Evolutionary conservation across 2,113 vertebrate genomes (phyloP), one percentile per base, ranked within the genome.

Genomic region (Aegotheles bennettii): DNA sequence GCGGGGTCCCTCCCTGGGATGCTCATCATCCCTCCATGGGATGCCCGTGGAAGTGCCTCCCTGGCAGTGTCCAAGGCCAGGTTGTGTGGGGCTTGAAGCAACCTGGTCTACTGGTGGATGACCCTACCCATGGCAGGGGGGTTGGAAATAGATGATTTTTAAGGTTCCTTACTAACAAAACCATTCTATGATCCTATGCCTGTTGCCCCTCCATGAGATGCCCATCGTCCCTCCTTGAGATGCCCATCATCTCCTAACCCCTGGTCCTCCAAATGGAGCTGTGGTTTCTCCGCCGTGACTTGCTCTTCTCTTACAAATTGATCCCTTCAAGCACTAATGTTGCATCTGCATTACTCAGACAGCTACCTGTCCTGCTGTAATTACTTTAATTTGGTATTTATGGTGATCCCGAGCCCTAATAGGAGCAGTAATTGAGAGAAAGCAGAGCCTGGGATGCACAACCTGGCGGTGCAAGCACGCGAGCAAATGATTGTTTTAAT

Each of bases 381-480:
- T 85, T 15, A 12, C 31, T 56, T 45, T 64, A 85, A 76, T 75
- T 15, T 3, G 0, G 4, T 43, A 64, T 95, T 96, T 87, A 76
- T 65, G 82, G 3, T 4, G 33, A 24, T 42, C 24, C 70, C 1
- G 1, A 74, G 42, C 59, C 50, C 11, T 85, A 60, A 84, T 43
- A 33, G 71, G 77, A 51, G 78, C 92, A 40, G 31, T 91, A 79
- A 96, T 79, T 93, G 90, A 96, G 92, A 68, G 61, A 69, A 82
- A 5, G 14, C 96, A 93, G 95, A 94, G 81, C 77, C 89, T 0
- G 10, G 57, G 82, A 33, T 19, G 65, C 31, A 21, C 20, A 4
- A 80, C 33, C 69, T 64, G 24, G 2, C 0, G 1, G 36, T 13
- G 35, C 13, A 8, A 47, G 67, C 85, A 24, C 9, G 91, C 75